These are phyloP conservation scores for Procavia capensis DNA, from an alignment of 2,113 vertebrate species.

Conservation along the genomic window DNA sequence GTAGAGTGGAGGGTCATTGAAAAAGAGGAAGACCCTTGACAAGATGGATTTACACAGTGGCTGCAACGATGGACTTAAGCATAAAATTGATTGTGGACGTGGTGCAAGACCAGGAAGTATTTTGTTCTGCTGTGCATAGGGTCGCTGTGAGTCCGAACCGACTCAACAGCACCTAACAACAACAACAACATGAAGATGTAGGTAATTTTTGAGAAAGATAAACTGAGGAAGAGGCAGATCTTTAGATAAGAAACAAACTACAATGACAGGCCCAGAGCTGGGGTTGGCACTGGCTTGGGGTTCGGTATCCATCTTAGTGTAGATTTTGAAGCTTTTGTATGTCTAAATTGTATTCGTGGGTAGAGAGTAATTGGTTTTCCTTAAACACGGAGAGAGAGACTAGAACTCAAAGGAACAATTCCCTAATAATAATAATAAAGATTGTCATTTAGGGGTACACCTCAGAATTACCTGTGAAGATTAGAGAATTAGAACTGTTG, in stretches of 20 bases:
- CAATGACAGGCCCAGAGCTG: background rate
- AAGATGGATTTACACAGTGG: no score
- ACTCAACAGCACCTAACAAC: no score
- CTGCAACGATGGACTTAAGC: no score
- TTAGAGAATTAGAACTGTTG: background rate
- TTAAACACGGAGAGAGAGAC: background rate
- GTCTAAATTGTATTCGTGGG: background rate
- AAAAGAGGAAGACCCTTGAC: no score
- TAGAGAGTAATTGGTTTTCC: background rate
- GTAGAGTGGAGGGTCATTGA: no score
- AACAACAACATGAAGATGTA: background rate
- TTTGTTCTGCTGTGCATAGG: no score
- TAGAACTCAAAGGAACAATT: background rate
- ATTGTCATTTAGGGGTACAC: background rate
- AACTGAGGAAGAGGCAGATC: background rate
- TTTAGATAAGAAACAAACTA: background rate
- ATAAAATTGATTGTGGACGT: no score
- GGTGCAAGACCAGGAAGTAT: no score
- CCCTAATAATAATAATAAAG: background rate
- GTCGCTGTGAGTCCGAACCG: no score
- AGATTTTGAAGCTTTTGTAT: background rate
- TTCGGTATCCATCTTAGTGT: background rate
- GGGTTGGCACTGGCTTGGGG: no score
- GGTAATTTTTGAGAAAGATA: background rate
- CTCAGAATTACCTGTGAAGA: background rate